phyloP scores from a whole-genome alignment of 2,888 invertebrate species.

The Diloba caeruleocephala region DNA sequence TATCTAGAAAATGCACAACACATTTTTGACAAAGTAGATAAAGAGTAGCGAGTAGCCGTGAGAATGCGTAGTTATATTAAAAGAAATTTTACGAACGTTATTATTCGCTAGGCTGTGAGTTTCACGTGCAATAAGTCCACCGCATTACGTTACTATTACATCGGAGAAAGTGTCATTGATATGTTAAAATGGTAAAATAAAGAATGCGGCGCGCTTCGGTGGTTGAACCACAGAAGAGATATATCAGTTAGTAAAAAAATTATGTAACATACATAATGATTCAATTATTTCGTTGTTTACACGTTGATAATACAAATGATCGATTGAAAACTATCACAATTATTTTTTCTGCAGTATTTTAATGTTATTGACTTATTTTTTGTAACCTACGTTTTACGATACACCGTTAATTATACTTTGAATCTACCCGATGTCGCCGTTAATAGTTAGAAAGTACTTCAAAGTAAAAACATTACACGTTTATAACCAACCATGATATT shows the following conservation, averaged over 20 bases:
- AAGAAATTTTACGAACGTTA: slow-evolving; percentile 30
- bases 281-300: too few species aligned
- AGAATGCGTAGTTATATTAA: slow-evolving; percentile 39
- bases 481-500: neutral
- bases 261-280: too few species aligned
- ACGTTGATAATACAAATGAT: too few species aligned
- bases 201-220: slow-evolving; percentile 43
- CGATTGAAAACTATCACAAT: too few species aligned
- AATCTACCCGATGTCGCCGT: neutral
- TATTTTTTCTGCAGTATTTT: too few species aligned
- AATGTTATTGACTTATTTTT: too few species aligned
- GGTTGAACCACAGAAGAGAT: slow-evolving; percentile 27
- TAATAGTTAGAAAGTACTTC: neutral
- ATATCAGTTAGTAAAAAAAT: neutral
- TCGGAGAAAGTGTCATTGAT: slow-evolving; percentile 84
- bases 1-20: slow-evolving; percentile 20
- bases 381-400: too few species aligned
- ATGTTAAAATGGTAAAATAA: slow-evolving; percentile 72
- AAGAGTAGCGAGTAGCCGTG: slow-evolving; percentile 33
- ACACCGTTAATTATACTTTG: neutral
- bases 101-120: slow-evolving; percentile 21
- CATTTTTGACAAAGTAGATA: slow-evolving; percentile 13
- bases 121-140: slow-evolving; percentile 26
- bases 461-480: neutral
- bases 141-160: slow-evolving; percentile 67